A percentile compares a stretch with the other conserved stretches of the same genome.
Evolutionary conservation across 2,888 invertebrate genomes (phyloP).

Genomic region (Eledona agricola): DNA sequence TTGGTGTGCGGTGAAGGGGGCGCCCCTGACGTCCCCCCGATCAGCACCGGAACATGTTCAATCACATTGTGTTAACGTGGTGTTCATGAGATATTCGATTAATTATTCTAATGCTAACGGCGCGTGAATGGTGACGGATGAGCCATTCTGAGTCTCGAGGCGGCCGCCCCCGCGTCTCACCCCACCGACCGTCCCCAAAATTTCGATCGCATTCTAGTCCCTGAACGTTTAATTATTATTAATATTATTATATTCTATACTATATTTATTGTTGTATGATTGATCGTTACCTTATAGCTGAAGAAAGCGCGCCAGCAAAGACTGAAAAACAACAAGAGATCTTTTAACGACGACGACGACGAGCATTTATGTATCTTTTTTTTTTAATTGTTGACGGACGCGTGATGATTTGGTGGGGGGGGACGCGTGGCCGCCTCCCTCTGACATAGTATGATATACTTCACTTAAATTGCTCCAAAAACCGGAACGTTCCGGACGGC

Average conservation of each 20-base stretch:
- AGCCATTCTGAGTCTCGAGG: constrained; percentile 39
- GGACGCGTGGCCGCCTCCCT: constrained; percentile 8
- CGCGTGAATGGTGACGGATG: constrained; percentile 44
- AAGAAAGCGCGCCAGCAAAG: constrained; percentile 46
- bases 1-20: constrained; percentile 23
- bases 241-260: constrained; percentile 20
- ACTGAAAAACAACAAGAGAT: constrained; percentile 45
- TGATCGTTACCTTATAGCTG: constrained; percentile 40
- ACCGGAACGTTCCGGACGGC: constrained; percentile 16
- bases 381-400: constrained; percentile 12
- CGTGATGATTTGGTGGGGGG: constrained; percentile 18
- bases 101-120: constrained; percentile 58
- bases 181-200: constrained; percentile 27
- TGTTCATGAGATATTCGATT: constrained; percentile 60
- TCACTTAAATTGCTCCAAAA: constrained; percentile 37
- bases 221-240: constrained; percentile 20
- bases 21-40: constrained; percentile 1
- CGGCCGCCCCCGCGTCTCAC: constrained; percentile 7
- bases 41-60: constrained; percentile 42
- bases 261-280: constrained; percentile 25
- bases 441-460: constrained; percentile 19
- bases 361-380: constrained; percentile 34
- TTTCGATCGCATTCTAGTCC: constrained; percentile 35
- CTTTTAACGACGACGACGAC: constrained; percentile 28
- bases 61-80: constrained; percentile 63